A percentile compares a stretch with the other conserved stretches of the same genome.
These are phyloP conservation scores for Sinella curviseta DNA, from an alignment of 1,140 invertebrate genomes.

Conservation along the genomic window DNA sequence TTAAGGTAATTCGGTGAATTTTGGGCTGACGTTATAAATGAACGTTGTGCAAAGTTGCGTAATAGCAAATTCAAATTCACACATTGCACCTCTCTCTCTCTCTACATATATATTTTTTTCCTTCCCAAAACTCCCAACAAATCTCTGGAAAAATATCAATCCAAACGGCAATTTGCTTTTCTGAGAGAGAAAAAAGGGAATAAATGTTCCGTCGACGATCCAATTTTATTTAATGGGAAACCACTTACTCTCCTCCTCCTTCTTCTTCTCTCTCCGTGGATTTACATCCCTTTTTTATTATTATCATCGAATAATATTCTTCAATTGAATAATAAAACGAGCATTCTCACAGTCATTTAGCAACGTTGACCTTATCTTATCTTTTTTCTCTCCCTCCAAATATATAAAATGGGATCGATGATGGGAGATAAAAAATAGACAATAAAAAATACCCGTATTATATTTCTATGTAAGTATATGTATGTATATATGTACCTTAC, in stretches of 20 bases:
- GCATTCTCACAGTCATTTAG: background rate
- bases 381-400: background rate
- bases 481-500: too few species aligned
- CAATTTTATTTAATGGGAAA: constrained; percentile 20
- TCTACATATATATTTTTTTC: too few species aligned
- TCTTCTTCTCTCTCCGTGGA: background rate
- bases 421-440: background rate
- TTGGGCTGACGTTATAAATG: too few species aligned
- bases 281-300: background rate
- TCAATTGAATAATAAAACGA: background rate
- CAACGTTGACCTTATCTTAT: background rate
- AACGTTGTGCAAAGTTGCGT: background rate
- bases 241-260: background rate
- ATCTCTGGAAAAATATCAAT: background rate
- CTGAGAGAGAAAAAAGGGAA: background rate
- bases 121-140: background rate
- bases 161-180: constrained; percentile 3
- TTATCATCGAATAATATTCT: background rate
- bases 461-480: too few species aligned
- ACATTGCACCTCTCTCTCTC: too few species aligned
- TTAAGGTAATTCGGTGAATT: too few species aligned
- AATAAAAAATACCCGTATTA: background rate
- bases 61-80: background rate
- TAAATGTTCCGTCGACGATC: background rate
- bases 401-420: background rate